Evolutionary conservation across 1,140 invertebrate genomes (phyloP), one percentile per base, ranked within the genome.

Genomic region (Drosophila ogumai): DNA sequence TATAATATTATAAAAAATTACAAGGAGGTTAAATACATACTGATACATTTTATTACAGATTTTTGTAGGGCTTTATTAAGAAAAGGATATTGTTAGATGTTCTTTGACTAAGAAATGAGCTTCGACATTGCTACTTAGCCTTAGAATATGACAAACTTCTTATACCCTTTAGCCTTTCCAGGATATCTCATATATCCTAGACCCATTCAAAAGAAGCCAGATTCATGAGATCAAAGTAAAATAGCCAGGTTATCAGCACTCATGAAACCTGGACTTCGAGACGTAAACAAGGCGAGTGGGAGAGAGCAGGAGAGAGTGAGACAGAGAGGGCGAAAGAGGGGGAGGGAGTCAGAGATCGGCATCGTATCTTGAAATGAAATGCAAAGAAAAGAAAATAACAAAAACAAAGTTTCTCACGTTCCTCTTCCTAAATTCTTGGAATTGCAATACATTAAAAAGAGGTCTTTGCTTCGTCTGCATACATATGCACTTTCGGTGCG

Each of bases 371-470:
- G 75, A 90, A 90, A 90, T 90, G 86, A 90, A 90, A 90, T 85
- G 86, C 86, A 90, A 90, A 90, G 86, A 90, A 90, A 90, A 90
- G 79, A 90, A 90, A 91, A 82, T 82, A 90, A 92, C 77, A 92
- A 92, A 92, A 92, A 92, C 91, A 91, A 92, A 92, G 91, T 92
- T 92, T 92, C 91, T 92, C 91, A 92, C 91, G 91, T 92, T 92
- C 91, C 84, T 92, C 87, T 92, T 92, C 91, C 91, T 90, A 92
- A 92, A 92, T 92, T 92, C 91, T 92, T 92, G 91, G 91, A 92
- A 92, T 92, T 92, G 91, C 91, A 92, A 92, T 92, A 92, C 91
- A 92, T 92, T 92, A 92, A 92, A 92, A 91, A 92, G 91, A 91
- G 81, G 90, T 91, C 90, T 92, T 75, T 86, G 79, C 85, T 91